These are phyloP conservation scores for Noctuana brunneofusca DNA, from an alignment of 2,888 invertebrate species.

Conservation along the genomic window DNA sequence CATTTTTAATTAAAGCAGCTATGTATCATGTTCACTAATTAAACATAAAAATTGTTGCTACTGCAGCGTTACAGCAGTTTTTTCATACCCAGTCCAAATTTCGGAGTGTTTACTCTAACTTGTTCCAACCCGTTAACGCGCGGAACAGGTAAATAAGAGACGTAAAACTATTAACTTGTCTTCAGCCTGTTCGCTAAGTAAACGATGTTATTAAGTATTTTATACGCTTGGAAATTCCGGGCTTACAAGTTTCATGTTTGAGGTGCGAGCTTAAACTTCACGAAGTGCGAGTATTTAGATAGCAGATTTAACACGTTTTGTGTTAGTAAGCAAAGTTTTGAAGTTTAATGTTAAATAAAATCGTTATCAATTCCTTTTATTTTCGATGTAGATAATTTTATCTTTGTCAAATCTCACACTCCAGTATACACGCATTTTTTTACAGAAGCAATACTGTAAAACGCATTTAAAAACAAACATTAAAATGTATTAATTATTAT, in stretches of 20 bases:
- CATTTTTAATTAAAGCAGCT: too few species aligned
- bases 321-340: neutral
- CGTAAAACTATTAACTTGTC: constrained; percentile 13
- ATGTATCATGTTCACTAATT: too few species aligned
- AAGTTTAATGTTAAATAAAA: neutral
- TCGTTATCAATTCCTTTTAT: neutral
- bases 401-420: too few species aligned
- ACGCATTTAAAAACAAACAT: too few species aligned
- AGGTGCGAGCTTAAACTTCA: neutral
- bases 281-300: neutral
- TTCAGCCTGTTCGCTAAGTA: constrained; percentile 5
- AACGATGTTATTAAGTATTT: constrained; percentile 11
- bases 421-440: too few species aligned
- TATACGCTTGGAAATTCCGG: constrained; percentile 2
- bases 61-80: too few species aligned
- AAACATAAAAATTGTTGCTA: too few species aligned
- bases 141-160: neutral
- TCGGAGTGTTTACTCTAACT: too few species aligned
- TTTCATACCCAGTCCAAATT: too few species aligned
- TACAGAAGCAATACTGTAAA: too few species aligned
- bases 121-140: neutral
- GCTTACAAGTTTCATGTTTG: constrained; percentile 4
- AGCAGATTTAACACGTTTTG: neutral
- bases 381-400: too few species aligned
- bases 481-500: too few species aligned